Evolutionary conservation across 2,113 vertebrate genomes (phyloP), one percentile per base, ranked within the genome.

Genomic region (Chloropsis cyanopogon): DNA sequence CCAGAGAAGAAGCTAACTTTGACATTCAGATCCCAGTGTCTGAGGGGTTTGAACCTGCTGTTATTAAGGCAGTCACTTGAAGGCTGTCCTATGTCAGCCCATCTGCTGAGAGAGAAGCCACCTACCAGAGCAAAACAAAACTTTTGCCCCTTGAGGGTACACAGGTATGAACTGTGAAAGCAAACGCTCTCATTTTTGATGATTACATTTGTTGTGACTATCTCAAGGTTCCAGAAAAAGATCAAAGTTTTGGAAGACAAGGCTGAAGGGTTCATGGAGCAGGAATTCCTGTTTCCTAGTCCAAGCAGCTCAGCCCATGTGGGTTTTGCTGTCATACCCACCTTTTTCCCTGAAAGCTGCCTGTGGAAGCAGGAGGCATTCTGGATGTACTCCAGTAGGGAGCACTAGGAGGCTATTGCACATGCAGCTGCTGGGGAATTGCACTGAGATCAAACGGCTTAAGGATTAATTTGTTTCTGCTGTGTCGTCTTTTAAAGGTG

Each of bases 371-470:
- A 33, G 66, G 57, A 82, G 71, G 39, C 85, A 72, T 94, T 97
- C 64, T 59, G 53, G 24, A 57, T 47, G 82, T 57, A 86, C 71
- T 76, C 95, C 96, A 90, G 95, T 11, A 96, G 96, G 60, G 97
- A 86, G 95, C 96, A 95, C 95, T 92, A 94, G 65, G 94, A 92
- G 88, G 93, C 95, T 79, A 63, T 35, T 44, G 19, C 73, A 95
- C 76, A 10, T 50, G 47, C 35, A 49, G 88, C 61, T 79, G 78
- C 57, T 47, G 44, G 50, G 54, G 54, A 86, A 83, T 31, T 39
- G 46, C 73, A 50, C 24, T 39, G 75, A 70, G 83, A 81, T 89
- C 68, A 88, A 89, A 89, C 1, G 8, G 14, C 15, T 35, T 17
- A 22, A 44, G 70, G 54, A 78, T 88, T 91, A 66, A 77, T 87